Conservation (phyloP, 2,888 invertebrate species). For the Ophioninae sp. region DNA sequence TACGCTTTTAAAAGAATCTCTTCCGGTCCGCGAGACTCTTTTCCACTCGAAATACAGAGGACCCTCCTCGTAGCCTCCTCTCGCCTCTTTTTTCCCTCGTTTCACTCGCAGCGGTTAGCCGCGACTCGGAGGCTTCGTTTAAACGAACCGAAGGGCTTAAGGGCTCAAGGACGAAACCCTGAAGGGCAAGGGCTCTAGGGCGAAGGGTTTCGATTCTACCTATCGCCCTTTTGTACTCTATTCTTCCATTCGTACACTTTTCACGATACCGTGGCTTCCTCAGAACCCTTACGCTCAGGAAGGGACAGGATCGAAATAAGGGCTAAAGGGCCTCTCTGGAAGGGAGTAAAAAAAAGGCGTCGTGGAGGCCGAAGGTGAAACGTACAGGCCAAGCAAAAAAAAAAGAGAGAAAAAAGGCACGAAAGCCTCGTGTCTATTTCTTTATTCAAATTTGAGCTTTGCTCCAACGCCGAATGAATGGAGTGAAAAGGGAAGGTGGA, state of each 20-base stretch:
- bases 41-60: conserved; percentile 35
- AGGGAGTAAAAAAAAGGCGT: neutral
- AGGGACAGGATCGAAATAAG: neutral
- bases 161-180: neutral
- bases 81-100: neutral
- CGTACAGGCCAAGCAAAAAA: neutral
- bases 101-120: neutral
- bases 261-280: no score
- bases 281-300: no score
- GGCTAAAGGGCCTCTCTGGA: neutral
- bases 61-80: neutral
- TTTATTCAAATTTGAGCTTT: conserved; percentile 23
- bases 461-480: conserved; percentile 14
- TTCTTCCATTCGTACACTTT: no score
- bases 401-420: neutral
- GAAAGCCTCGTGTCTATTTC: neutral
- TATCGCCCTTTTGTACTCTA: no score
- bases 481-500: conserved; percentile 8
- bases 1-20: neutral
- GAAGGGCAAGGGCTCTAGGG: neutral
- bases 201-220: no score
- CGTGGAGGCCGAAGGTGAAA: neutral
- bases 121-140: neutral
- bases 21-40: conserved; percentile 24
- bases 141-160: neutral